These are phyloP conservation scores for Cettia cetti DNA, from an alignment of 2,113 vertebrate species.

Conservation along the genomic window DNA sequence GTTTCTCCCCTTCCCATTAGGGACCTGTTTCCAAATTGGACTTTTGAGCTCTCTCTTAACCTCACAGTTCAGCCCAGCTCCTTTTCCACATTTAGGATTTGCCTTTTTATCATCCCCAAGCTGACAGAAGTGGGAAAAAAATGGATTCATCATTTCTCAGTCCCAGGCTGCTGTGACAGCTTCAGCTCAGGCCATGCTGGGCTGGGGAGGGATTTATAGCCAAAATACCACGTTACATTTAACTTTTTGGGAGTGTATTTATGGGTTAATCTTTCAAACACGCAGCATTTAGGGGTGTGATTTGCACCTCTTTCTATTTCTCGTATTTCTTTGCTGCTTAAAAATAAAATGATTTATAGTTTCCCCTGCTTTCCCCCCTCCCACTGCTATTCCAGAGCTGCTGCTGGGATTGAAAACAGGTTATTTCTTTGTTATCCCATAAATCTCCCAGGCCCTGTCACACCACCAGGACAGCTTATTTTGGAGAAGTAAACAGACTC, in stretches of 20 bases:
- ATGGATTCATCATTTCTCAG: not conserved
- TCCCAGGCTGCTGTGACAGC: not conserved
- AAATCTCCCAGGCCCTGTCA: slow-evolving; percentile 81
- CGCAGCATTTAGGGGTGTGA: not conserved
- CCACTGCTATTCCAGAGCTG: not conserved
- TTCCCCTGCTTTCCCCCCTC: not conserved
- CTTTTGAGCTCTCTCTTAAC: not conserved
- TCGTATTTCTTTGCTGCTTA: not conserved
- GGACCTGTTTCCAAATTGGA: not conserved
- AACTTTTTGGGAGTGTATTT: not conserved
- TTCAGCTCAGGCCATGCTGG: not conserved
- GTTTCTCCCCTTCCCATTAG: not conserved
- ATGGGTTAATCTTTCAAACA: slow-evolving; percentile 20
- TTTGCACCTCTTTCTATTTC: not conserved
- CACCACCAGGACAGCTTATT: slow-evolving; percentile 86
- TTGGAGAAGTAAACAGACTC: slow-evolving; percentile 83
- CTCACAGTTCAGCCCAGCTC: not conserved
- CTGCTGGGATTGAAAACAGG: not conserved
- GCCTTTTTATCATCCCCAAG: not conserved
- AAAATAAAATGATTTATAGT: not conserved
- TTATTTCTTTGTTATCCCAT: not conserved
- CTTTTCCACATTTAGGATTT: not conserved
- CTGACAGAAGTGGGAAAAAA: not conserved
- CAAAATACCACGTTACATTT: not conserved
- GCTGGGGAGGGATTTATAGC: not conserved